phyloP scores from a whole-genome alignment of 2,797 vertebrate species.

The Hoplostethus mediterraneus region DNA sequence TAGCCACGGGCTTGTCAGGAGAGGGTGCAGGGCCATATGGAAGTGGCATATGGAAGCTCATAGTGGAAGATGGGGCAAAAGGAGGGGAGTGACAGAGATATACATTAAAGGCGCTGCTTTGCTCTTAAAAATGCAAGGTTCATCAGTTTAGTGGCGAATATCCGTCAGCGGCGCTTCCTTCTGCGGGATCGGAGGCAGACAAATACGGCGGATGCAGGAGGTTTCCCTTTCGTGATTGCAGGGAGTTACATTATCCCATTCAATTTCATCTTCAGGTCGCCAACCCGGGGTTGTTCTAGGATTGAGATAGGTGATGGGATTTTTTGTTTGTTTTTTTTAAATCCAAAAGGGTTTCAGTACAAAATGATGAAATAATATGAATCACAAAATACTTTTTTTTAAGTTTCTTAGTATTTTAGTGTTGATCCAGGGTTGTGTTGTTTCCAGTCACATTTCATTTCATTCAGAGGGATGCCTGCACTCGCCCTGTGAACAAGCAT shows the following conservation, averaged over 20 bases:
- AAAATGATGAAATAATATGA: conserved; percentile 11
- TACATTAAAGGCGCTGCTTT: conserved; percentile 86
- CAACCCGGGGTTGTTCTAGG: background rate
- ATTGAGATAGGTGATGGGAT: conserved; percentile 6
- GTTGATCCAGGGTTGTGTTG: conserved; percentile 39
- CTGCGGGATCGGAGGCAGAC: conserved; percentile 70
- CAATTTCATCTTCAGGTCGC: conserved; percentile 27
- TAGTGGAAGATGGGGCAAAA: conserved; percentile 83
- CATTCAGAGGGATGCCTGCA: conserved; percentile 51
- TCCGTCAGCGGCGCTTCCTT: conserved; percentile 76
- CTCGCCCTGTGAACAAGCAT: conserved; percentile 62
- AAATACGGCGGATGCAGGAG: conserved; percentile 74
- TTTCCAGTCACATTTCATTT: conserved; percentile 66
- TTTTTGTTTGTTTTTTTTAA: background rate
- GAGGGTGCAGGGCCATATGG: conserved; percentile 88
- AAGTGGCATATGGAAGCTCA: conserved; percentile 88
- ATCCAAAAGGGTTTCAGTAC: conserved; percentile 9
- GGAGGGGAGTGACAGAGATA: conserved; percentile 86
- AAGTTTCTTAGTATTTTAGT: conserved; percentile 34
- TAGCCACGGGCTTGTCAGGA: conserved; percentile 85
- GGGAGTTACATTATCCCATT: conserved; percentile 32
- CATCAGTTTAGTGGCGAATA: conserved; percentile 83
- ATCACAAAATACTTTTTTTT: conserved; percentile 21
- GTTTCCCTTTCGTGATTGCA: conserved; percentile 52
- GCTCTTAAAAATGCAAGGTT: conserved; percentile 87